Conservation (phyloP, 2,888 invertebrate species). For the Rambutsinella grinnellia region DNA sequence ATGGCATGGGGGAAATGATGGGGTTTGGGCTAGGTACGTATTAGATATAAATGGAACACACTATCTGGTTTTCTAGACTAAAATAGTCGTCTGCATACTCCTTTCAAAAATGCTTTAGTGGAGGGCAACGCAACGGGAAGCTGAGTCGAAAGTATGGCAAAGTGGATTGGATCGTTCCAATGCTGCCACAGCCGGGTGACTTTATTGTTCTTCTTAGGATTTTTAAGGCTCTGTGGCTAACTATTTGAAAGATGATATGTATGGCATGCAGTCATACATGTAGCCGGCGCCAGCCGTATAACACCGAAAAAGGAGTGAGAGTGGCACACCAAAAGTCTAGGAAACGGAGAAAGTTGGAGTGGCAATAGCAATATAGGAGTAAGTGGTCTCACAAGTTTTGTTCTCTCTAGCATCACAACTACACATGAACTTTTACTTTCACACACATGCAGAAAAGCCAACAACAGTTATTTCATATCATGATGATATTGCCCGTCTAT, state of each 20-base stretch:
- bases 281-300: constrained; percentile 50
- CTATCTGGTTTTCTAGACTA: background rate
- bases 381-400: background rate
- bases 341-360: constrained; percentile 32
- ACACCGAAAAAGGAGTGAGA: constrained; percentile 39
- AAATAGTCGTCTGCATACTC: background rate
- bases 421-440: background rate
- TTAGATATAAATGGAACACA: too few species aligned
- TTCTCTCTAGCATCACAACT: background rate
- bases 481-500: constrained; percentile 13
- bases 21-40: too few species aligned
- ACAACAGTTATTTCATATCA: background rate
- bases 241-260: background rate
- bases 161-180: background rate
- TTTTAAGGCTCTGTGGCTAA: background rate
- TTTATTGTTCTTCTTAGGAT: constrained; percentile 9
- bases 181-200: background rate
- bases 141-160: background rate
- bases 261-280: constrained; percentile 19
- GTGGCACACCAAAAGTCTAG: constrained; percentile 1
- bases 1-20: background rate
- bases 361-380: constrained; percentile 8
- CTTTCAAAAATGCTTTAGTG: background rate
- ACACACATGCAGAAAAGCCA: constrained; percentile 5
- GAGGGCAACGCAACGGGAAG: constrained; percentile 4